A percentile compares a stretch with the other conserved stretches of the same genome.
phyloP scores from a whole-genome alignment of 2,888 invertebrate species.

The Eupithecia dodoneata region DNA sequence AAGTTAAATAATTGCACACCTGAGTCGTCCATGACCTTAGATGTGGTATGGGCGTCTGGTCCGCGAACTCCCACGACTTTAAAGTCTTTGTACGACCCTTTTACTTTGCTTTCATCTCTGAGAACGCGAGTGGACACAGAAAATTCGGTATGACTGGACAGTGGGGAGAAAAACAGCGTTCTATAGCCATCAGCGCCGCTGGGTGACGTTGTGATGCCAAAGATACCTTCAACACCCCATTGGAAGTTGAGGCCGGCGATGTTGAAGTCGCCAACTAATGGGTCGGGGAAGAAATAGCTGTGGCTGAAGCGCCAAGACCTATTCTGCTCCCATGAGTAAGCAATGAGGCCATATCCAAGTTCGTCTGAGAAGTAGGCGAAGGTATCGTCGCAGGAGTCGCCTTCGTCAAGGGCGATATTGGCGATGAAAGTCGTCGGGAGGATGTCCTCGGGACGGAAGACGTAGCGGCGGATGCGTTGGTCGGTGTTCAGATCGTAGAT shows the following conservation, averaged over 20 bases:
- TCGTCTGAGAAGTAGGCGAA: constrained; percentile 93
- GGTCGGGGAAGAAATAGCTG: constrained; percentile 92
- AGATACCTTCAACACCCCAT: constrained; percentile 93
- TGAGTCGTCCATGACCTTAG: constrained; percentile 89
- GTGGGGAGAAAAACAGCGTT: constrained; percentile 90
- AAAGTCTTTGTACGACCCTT: constrained; percentile 89
- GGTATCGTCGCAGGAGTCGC: constrained; percentile 89
- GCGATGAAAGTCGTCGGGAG: constrained; percentile 92
- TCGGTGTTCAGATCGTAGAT: constrained; percentile 91
- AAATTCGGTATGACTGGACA: constrained; percentile 91
- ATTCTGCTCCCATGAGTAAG: constrained; percentile 90
- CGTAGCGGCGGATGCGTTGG: constrained; percentile 87
- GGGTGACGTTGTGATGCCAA: constrained; percentile 90
- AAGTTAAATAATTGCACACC: constrained; percentile 91
- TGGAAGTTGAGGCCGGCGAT: constrained; percentile 93
- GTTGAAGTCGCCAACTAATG: constrained; percentile 90
- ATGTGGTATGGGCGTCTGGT: constrained; percentile 87
- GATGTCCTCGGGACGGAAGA: constrained; percentile 88
- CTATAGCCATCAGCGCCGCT: constrained; percentile 87
- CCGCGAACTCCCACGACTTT: constrained; percentile 87
- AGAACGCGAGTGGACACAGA: constrained; percentile 90
- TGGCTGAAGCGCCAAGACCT: constrained; percentile 92
- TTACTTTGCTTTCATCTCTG: constrained; percentile 87
- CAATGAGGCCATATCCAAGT: constrained; percentile 91
- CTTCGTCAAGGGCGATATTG: constrained; percentile 93